Conservation (phyloP, 2,888 invertebrate species). For the Drosophila hamatofila region DNA sequence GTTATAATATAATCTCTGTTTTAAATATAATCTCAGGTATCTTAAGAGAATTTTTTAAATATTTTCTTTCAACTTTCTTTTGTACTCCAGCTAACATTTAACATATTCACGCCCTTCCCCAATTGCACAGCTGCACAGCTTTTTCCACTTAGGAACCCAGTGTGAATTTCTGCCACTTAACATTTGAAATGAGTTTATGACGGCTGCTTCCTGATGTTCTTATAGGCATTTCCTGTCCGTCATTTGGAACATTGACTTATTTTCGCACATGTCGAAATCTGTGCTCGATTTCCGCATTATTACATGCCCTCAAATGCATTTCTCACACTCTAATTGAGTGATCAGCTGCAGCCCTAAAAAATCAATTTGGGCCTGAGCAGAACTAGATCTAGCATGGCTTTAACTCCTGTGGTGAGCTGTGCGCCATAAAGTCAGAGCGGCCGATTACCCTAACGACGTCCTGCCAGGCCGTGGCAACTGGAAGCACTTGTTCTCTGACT, state of each 20-base stretch:
- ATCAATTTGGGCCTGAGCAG: background rate
- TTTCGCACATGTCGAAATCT: slow-evolving; percentile 44
- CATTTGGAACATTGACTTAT: slow-evolving; percentile 33
- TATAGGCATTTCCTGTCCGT: slow-evolving; percentile 6
- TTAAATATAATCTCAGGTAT: background rate
- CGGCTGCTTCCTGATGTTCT: slow-evolving; percentile 16
- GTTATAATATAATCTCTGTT: too few relatives aligned
- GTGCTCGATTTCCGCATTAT: slow-evolving; percentile 54
- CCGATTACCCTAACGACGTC: slow-evolving; percentile 50
- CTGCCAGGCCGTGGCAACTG: slow-evolving; percentile 66
- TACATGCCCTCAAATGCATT: slow-evolving; percentile 43
- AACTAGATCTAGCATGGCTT: slow-evolving; percentile 24
- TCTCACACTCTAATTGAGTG: slow-evolving; percentile 70
- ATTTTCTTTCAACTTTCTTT: background rate
- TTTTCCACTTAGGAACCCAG: slow-evolving; percentile 39
- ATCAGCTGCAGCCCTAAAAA: slow-evolving; percentile 53
- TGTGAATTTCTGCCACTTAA: slow-evolving; percentile 12
- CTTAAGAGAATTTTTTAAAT: background rate
- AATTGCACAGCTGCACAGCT: slow-evolving; percentile 3
- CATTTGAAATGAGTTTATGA: slow-evolving; percentile 3
- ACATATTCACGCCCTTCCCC: background rate
- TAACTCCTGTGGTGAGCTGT: slow-evolving; percentile 56
- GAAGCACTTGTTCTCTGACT: slow-evolving; percentile 74
- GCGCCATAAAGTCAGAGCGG: slow-evolving; percentile 52
- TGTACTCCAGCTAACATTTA: too few relatives aligned